These are phyloP conservation scores for Uloborus plumipes DNA, from an alignment of 2,888 invertebrate species.

Conservation along the genomic window DNA sequence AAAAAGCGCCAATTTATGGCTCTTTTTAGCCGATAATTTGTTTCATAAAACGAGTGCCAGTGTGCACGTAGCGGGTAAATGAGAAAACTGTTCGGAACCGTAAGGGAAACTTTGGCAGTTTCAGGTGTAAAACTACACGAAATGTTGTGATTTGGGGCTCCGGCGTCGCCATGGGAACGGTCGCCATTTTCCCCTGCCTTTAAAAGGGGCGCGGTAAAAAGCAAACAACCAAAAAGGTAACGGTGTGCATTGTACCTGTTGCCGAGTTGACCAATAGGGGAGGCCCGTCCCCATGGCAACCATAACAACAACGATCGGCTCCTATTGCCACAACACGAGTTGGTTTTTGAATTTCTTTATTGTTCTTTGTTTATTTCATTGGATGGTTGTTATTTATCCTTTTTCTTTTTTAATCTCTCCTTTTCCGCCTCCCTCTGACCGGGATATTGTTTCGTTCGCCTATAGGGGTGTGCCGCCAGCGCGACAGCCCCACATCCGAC, in stretches of 20 bases:
- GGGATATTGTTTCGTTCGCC: slow-evolving; percentile 45
- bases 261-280: slow-evolving; percentile 60
- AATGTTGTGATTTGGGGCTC: slow-evolving; percentile 55
- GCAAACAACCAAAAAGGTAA: slow-evolving; percentile 23
- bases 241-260: slow-evolving; percentile 62
- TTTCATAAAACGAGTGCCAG: slow-evolving; percentile 5
- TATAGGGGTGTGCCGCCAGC: slow-evolving; percentile 45
- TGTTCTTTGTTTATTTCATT: slow-evolving; percentile 58
- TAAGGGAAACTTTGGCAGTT: slow-evolving; percentile 14
- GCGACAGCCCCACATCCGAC: slow-evolving; percentile 27
- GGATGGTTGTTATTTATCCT: slow-evolving; percentile 57
- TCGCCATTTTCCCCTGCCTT: slow-evolving; percentile 50
- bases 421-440: slow-evolving; percentile 6
- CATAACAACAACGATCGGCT: slow-evolving; percentile 55
- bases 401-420: slow-evolving; percentile 19
- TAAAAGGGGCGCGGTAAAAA: not conserved
- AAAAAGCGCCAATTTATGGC: slow-evolving; percentile 1
- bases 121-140: slow-evolving; percentile 33
- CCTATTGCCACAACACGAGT: slow-evolving; percentile 49
- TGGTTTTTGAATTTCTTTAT: slow-evolving; percentile 57
- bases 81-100: not conserved
- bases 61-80: not conserved
- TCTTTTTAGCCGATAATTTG: slow-evolving; percentile 1
- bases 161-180: slow-evolving; percentile 44
- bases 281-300: slow-evolving; percentile 52